A percentile compares a stretch with the other conserved stretches of the same genome.
These are phyloP conservation scores for Arremon brunneinucha DNA, from an alignment of 2,797 vertebrate species.

Conservation along the genomic window DNA sequence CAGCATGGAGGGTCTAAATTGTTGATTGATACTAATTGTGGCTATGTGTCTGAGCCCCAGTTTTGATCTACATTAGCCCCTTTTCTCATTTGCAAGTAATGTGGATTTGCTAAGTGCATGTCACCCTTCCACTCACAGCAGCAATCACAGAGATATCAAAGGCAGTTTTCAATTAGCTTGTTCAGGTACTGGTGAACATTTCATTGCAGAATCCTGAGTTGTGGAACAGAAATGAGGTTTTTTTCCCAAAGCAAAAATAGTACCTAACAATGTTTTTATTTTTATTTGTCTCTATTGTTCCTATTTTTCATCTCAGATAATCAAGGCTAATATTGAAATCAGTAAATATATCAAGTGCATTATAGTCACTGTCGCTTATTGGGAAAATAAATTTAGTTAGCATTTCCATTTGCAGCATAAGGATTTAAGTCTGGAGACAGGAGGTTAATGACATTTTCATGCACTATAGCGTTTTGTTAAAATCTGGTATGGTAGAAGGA, in stretches of 20 bases:
- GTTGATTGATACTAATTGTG: background rate
- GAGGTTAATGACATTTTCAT: background rate
- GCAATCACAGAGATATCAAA: background rate
- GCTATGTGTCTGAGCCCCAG: background rate
- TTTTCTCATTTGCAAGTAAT: background rate
- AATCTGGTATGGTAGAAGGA: background rate
- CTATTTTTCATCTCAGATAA: background rate
- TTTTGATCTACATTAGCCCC: background rate
- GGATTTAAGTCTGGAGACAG: background rate
- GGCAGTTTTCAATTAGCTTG: background rate
- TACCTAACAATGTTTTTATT: background rate
- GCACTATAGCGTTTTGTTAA: background rate
- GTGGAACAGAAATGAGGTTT: background rate
- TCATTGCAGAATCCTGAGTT: background rate
- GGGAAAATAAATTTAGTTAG: background rate
- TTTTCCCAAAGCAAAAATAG: background rate
- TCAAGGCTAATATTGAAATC: background rate
- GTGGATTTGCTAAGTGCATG: background rate
- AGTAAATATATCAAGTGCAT: background rate
- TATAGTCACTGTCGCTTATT: background rate
- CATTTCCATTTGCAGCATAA: background rate
- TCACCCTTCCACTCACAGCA: background rate
- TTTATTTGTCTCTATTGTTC: background rate
- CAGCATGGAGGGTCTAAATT: background rate
- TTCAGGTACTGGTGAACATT: background rate